Evolutionary conservation across 2,797 vertebrate species (phyloP).

Genomic region (Gouania willdenowi): DNA sequence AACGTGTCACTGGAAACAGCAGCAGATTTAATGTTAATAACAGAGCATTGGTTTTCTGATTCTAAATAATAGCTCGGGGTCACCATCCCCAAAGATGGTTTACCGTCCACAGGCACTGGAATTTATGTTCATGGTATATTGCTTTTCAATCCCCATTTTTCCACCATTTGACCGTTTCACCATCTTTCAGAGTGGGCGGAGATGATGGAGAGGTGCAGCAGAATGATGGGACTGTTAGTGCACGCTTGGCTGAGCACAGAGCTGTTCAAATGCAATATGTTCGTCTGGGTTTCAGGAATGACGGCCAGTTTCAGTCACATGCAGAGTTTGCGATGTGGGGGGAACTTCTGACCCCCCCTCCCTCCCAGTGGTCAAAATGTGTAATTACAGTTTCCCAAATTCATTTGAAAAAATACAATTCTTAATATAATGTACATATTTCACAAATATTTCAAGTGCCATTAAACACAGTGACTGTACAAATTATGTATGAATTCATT

Average conservation of each 20-base stretch:
- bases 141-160: constrained; percentile 67
- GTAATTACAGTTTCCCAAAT: no score
- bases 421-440: no score
- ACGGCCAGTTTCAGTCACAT: no score
- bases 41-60: constrained; percentile 71
- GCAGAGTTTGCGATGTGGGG: no score
- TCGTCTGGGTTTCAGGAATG: constrained; percentile 44
- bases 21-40: constrained; percentile 74
- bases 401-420: no score
- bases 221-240: constrained; percentile 35
- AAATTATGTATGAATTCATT: no score
- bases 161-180: constrained; percentile 43
- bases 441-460: no score
- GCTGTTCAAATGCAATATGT: constrained; percentile 36
- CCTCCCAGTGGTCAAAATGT: no score
- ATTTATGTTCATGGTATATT: constrained; percentile 76
- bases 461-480: no score
- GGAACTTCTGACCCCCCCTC: no score
- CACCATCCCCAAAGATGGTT: constrained; percentile 48
- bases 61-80: constrained; percentile 71
- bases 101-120: constrained; percentile 40
- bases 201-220: constrained; percentile 52
- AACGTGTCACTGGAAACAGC: constrained; percentile 65
- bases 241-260: constrained; percentile 50
- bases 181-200: constrained; percentile 27